phyloP scores from a whole-genome alignment of 2,888 invertebrate genomes.

The Coleophora flavipennella region DNA sequence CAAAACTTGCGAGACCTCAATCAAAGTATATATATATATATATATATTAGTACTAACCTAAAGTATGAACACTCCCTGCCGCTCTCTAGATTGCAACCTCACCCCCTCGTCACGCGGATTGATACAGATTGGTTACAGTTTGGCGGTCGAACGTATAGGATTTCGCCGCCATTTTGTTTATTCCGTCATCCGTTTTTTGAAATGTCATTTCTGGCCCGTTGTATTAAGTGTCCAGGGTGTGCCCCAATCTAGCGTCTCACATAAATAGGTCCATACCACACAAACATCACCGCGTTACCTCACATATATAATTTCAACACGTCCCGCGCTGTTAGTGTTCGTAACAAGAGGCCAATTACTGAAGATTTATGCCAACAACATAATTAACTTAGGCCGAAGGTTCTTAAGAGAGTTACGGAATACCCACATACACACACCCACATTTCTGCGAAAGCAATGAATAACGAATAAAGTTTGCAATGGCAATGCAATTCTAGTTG shows the following conservation, averaged over 20 bases:
- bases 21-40: too few relatives aligned
- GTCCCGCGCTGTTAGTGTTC: slow-evolving; percentile 62
- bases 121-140: too few relatives aligned
- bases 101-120: too few relatives aligned
- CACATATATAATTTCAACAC: slow-evolving; percentile 72
- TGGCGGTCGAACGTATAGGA: too few relatives aligned
- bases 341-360: slow-evolving; percentile 72
- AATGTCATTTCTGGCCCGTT: too few relatives aligned
- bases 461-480: neutral
- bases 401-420: slow-evolving; percentile 65
- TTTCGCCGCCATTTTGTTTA: too few relatives aligned
- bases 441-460: slow-evolving; percentile 22
- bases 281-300: slow-evolving; percentile 40
- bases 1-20: neutral
- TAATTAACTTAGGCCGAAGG: slow-evolving; percentile 72
- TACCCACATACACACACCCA: too few relatives aligned
- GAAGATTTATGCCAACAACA: slow-evolving; percentile 71
- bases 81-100: too few relatives aligned
- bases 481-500: neutral
- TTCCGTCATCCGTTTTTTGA: too few relatives aligned
- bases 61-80: too few relatives aligned
- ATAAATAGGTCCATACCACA: slow-evolving; percentile 18
- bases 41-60: too few relatives aligned
- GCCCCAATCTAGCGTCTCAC: neutral
- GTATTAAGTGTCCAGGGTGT: too few relatives aligned